These are phyloP conservation scores for Gymnodraco acuticeps DNA, from an alignment of 2,797 vertebrate genomes.

Conservation along the genomic window DNA sequence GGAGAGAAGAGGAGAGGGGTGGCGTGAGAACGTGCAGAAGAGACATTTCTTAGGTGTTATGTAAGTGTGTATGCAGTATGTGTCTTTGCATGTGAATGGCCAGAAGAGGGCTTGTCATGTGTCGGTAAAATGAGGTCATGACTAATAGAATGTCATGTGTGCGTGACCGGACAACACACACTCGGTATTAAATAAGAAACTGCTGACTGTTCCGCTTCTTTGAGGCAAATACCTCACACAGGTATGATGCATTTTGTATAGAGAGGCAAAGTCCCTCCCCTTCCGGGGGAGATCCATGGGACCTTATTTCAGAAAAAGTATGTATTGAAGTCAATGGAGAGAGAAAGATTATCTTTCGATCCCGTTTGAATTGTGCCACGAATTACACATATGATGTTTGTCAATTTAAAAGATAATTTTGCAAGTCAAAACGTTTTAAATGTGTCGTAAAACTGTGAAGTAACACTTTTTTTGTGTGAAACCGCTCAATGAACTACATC, in stretches of 20 bases:
- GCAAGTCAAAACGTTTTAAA: too few relatives aligned
- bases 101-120: constrained; percentile 22
- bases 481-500: too few relatives aligned
- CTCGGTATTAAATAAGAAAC: neutral
- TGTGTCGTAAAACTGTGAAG: too few relatives aligned
- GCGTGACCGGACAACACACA: neutral
- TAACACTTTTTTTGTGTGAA: too few relatives aligned
- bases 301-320: too few relatives aligned
- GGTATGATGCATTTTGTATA: neutral
- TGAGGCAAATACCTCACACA: neutral
- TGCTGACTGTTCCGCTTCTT: neutral
- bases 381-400: too few relatives aligned
- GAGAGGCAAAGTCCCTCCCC: too few relatives aligned
- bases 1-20: neutral
- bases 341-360: too few relatives aligned
- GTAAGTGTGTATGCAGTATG: constrained; percentile 1
- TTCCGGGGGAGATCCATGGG: too few relatives aligned
- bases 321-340: too few relatives aligned
- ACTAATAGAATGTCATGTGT: constrained; percentile 27
- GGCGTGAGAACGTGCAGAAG: neutral
- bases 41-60: neutral
- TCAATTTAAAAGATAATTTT: too few relatives aligned
- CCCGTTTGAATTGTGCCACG: too few relatives aligned
- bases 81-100: neutral
- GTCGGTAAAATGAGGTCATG: constrained; percentile 43